A percentile compares a stretch with the other conserved stretches of the same genome.
Conservation (phyloP, 2,888 invertebrate genomes). For the Euplagia quadripunctaria region DNA sequence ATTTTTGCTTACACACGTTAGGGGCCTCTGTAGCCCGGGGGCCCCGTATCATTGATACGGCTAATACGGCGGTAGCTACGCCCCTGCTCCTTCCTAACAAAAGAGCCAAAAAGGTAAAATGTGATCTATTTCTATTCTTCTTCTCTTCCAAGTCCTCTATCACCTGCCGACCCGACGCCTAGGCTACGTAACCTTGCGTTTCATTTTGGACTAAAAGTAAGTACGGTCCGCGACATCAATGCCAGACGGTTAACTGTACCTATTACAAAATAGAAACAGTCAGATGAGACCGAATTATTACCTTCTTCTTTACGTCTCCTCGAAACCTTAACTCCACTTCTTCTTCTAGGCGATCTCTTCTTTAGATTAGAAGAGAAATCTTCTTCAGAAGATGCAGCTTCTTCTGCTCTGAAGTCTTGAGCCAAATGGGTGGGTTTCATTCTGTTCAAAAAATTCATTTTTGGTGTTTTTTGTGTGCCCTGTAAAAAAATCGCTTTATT, state of each 20-base stretch:
- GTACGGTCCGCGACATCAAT: neutral
- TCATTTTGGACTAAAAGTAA: too few species aligned
- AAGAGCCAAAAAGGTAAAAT: too few species aligned
- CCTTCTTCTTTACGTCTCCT: constrained; percentile 52
- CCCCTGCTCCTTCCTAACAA: too few species aligned
- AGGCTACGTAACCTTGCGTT: too few species aligned
- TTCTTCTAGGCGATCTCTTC: constrained; percentile 55
- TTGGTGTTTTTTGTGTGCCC: constrained; percentile 40
- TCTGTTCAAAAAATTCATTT: constrained; percentile 47
- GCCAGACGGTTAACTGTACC: neutral
- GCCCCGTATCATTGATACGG: too few species aligned
- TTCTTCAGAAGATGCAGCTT: constrained; percentile 63
- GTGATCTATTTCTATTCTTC: too few species aligned
- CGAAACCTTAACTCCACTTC: constrained; percentile 22
- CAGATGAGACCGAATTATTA: constrained; percentile 19
- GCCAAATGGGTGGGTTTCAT: constrained; percentile 46
- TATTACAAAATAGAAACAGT: neutral
- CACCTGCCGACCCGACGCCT: too few species aligned
- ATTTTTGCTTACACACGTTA: too few species aligned
- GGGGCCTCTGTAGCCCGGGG: too few species aligned
- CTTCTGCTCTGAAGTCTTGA: constrained; percentile 48
- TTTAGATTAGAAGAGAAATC: constrained; percentile 61
- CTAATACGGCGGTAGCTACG: too few species aligned
- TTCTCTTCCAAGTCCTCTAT: too few species aligned
- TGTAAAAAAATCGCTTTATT: neutral